Conservation (phyloP, 1,140 invertebrate species). For the Eupeodes corollae region DNA sequence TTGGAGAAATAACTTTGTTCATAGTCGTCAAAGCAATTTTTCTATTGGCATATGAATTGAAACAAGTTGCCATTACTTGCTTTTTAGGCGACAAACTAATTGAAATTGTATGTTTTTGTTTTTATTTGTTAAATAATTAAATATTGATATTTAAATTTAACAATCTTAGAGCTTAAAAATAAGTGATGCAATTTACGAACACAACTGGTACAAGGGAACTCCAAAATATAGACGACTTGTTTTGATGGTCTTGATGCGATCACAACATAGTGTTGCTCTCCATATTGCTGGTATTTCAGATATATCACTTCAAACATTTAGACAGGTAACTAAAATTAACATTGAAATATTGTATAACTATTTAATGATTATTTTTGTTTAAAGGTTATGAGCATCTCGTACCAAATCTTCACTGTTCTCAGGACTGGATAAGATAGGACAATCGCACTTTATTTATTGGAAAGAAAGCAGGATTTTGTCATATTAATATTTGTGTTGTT, state of each 20-base stretch:
- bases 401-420: conserved; percentile 5
- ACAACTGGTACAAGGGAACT: conserved; percentile 6
- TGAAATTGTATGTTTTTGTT: conserved; percentile 4
- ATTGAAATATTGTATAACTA: not conserved
- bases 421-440: conserved; percentile 6
- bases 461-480: too few species aligned
- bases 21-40: conserved; percentile 2
- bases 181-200: conserved; percentile 3
- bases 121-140: not conserved
- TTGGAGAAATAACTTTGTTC: conserved; percentile 4
- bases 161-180: too few species aligned
- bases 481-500: too few species aligned
- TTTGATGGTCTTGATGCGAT: not conserved
- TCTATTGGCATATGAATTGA: conserved; percentile 4
- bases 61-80: conserved; percentile 6
- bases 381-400: conserved; percentile 3
- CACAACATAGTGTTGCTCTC: not conserved
- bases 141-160: not conserved
- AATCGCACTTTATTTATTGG: too few species aligned
- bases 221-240: conserved; percentile 1
- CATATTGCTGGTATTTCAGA: conserved; percentile 3
- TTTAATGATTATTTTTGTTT: not conserved
- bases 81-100: conserved; percentile 5
- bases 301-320: conserved; percentile 5
- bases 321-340: not conserved